A percentile compares a stretch with the other conserved stretches of the same genome.
These are phyloP conservation scores for Pandemis cinnamomeana DNA, from an alignment of 2,888 invertebrate genomes.

Conservation along the genomic window DNA sequence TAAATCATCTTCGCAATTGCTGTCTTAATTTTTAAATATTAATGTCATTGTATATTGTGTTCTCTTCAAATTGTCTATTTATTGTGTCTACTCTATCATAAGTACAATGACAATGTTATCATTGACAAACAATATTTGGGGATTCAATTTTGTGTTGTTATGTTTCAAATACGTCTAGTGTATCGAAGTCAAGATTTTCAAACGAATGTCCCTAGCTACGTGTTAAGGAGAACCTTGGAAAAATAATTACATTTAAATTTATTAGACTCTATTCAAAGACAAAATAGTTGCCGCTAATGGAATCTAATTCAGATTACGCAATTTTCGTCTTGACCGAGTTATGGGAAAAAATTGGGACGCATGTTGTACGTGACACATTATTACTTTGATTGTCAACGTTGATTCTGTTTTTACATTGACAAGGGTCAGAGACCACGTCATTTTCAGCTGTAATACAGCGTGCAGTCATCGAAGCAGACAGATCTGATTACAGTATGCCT, in stretches of 20 bases:
- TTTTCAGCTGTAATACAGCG: conserved; percentile 25
- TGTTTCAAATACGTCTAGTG: not conserved
- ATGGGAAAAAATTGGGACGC: conserved; percentile 61
- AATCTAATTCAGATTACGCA: conserved; percentile 61
- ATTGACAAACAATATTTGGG: not conserved
- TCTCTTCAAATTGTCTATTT: not conserved
- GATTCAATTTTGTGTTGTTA: not conserved
- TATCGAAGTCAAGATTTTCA: not conserved
- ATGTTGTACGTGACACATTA: conserved; percentile 51
- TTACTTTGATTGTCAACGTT: conserved; percentile 37
- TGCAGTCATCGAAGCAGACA: conserved; percentile 1
- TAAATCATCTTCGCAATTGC: too few species aligned
- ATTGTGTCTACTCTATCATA: too few species aligned
- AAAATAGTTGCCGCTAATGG: conserved; percentile 56
- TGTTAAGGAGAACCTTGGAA: conserved; percentile 54
- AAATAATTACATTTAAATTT: conserved; percentile 52
- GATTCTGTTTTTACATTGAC: conserved; percentile 32
- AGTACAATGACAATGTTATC: too few species aligned
- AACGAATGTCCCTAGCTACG: conserved; percentile 32
- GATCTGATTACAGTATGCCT: not conserved
- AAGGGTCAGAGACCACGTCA: conserved; percentile 29
- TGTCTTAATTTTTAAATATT: not conserved
- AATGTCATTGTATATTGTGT: not conserved
- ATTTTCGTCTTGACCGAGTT: conserved; percentile 68
- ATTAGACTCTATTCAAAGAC: conserved; percentile 48